Conservation (phyloP, 2,888 invertebrate species). For the Arge pagana region DNA sequence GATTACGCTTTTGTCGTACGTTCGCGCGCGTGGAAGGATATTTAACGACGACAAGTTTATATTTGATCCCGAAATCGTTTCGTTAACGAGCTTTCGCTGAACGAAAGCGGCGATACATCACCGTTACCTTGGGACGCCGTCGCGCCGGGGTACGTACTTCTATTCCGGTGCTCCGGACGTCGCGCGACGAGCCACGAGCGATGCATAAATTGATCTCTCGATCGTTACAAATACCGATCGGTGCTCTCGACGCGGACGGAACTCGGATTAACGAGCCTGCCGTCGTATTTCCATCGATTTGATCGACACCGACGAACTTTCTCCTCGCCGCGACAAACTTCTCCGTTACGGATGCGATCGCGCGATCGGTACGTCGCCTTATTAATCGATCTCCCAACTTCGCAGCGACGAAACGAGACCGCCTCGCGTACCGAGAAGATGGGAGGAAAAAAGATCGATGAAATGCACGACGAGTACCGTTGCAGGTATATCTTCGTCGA, state of each 20-base stretch:
- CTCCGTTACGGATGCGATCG: not conserved
- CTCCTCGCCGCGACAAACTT: slow-evolving; percentile 2
- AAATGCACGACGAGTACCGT: too few species aligned
- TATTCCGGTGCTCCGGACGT: too few species aligned
- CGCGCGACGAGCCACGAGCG: too few species aligned
- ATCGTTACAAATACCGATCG: slow-evolving; percentile 7
- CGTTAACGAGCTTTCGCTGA: slow-evolving; percentile 16
- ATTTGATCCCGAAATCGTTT: slow-evolving; percentile 14
- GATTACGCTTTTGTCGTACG: too few species aligned
- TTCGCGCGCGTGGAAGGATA: too few species aligned
- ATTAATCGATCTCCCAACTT: slow-evolving; percentile 13
- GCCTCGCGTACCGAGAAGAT: too few species aligned
- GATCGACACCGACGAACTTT: slow-evolving; percentile 21
- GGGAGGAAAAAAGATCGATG: too few species aligned
- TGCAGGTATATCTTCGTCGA: too few species aligned
- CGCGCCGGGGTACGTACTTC: not conserved
- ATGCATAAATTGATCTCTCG: slow-evolving; percentile 15
- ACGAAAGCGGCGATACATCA: slow-evolving; percentile 14
- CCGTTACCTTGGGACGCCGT: slow-evolving; percentile 3
- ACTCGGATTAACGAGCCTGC: slow-evolving; percentile 18
- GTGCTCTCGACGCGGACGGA: slow-evolving; percentile 21
- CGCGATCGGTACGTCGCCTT: not conserved
- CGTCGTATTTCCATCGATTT: slow-evolving; percentile 17
- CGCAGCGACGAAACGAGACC: too few species aligned
- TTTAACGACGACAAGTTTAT: slow-evolving; percentile 10